phyloP scores from a whole-genome alignment of 2,888 invertebrate species.

The Phymatocera aterrima region DNA sequence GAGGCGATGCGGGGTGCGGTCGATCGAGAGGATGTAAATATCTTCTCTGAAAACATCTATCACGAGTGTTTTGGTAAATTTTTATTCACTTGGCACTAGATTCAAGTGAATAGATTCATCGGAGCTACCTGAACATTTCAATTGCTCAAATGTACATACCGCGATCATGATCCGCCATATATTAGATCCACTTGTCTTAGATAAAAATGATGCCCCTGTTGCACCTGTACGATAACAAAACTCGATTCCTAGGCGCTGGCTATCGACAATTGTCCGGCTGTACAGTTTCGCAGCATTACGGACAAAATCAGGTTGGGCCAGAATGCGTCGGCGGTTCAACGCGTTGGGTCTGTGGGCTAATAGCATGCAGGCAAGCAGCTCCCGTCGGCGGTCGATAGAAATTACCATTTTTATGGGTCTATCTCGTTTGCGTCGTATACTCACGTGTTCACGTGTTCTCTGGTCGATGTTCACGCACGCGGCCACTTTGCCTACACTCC shows the following conservation, averaged over 20 bases:
- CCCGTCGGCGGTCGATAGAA: conserved; percentile 71
- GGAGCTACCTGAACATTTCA: not conserved
- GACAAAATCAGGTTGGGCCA: conserved; percentile 36
- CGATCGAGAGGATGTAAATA: conserved; percentile 27
- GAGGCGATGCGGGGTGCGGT: not conserved
- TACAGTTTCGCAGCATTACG: conserved; percentile 13
- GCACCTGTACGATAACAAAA: not conserved
- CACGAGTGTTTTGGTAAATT: not conserved
- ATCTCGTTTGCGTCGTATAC: conserved; percentile 70
- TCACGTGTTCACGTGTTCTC: conserved; percentile 59
- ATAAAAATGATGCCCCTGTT: conserved; percentile 13
- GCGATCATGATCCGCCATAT: not conserved
- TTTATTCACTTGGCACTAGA: conserved; percentile 29
- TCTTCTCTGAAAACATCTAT: conserved; percentile 12
- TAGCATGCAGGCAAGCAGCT: conserved; percentile 69
- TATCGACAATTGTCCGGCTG: conserved; percentile 28
- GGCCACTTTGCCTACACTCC: conserved; percentile 58
- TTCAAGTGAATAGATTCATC: not conserved
- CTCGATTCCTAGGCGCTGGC: not conserved
- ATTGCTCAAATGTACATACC: not conserved
- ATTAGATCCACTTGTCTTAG: not conserved
- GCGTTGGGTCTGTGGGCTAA: conserved; percentile 72
- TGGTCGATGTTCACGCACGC: conserved; percentile 48
- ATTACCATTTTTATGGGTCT: conserved; percentile 75
- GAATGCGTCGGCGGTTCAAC: conserved; percentile 48